A percentile compares a stretch with the other conserved stretches of the same genome.
Evolutionary conservation across 2,888 invertebrate genomes (phyloP).

Genomic region (Poecilus cupreus): DNA sequence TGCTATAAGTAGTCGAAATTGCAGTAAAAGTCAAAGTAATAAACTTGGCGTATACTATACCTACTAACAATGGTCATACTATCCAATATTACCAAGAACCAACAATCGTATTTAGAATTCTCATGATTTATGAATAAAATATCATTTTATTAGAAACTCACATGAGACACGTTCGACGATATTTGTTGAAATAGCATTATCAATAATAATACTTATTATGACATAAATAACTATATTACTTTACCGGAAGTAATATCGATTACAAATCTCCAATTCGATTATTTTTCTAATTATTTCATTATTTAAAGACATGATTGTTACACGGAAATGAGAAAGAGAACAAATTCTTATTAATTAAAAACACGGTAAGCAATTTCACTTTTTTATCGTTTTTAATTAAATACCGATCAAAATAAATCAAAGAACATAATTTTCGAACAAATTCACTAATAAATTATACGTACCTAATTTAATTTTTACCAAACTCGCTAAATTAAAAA

Average conservation of each 20-base stretch:
- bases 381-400: too few relatives aligned
- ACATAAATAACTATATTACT: conserved; percentile 6
- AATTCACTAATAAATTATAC: too few relatives aligned
- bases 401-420: too few relatives aligned
- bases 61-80: background rate
- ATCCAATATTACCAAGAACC: background rate
- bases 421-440: too few relatives aligned
- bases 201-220: conserved; percentile 11
- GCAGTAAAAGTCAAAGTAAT: too few relatives aligned
- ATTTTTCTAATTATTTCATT: background rate
- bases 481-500: too few relatives aligned
- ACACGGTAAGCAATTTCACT: background rate
- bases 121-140: conserved; percentile 2
- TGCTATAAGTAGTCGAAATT: too few relatives aligned
- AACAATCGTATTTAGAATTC: background rate
- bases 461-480: too few relatives aligned
- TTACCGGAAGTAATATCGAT: conserved; percentile 24
- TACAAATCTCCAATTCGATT: background rate
- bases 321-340: conserved; percentile 8
- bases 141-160: background rate
- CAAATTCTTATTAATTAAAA: background rate
- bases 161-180: background rate
- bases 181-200: background rate
- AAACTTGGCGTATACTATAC: background rate
- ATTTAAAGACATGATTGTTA: background rate